These are phyloP conservation scores for Limnephilus lunatus DNA, from an alignment of 2,888 invertebrate species.

Conservation along the genomic window DNA sequence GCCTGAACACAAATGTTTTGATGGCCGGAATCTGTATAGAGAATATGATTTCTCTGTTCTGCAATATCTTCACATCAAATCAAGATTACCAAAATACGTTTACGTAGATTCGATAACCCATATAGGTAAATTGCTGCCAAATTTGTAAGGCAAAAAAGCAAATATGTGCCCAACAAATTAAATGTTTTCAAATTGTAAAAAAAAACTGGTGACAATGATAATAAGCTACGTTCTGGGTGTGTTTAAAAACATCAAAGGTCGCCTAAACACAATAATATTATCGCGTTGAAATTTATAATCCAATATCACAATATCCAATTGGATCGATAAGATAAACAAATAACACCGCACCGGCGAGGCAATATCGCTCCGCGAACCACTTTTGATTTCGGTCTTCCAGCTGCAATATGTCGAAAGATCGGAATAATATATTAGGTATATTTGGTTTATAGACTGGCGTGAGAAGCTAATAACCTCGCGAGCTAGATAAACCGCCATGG, in stretches of 20 bases:
- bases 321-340: background rate
- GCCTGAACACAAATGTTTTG: too few relatives aligned
- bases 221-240: background rate
- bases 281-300: background rate
- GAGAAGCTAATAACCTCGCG: conserved; percentile 48
- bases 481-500: conserved; percentile 29
- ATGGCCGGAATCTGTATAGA: too few relatives aligned
- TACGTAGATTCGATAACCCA: too few relatives aligned
- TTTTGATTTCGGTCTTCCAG: conserved; percentile 44
- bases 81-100: too few relatives aligned
- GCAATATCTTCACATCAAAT: too few relatives aligned
- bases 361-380: conserved; percentile 26
- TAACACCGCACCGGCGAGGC: background rate
- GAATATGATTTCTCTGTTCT: too few relatives aligned
- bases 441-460: conserved; percentile 41
- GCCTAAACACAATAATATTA: background rate
- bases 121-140: background rate
- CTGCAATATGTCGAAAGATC: conserved; percentile 48
- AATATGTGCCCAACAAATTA: background rate
- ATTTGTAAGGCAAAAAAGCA: background rate
- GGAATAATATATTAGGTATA: background rate
- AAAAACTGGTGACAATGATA: background rate
- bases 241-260: background rate
- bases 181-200: background rate
- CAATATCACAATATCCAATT: background rate